Evolutionary conservation across 2,113 vertebrate genomes (phyloP).

Genomic region (Terrapene triunguis): DNA sequence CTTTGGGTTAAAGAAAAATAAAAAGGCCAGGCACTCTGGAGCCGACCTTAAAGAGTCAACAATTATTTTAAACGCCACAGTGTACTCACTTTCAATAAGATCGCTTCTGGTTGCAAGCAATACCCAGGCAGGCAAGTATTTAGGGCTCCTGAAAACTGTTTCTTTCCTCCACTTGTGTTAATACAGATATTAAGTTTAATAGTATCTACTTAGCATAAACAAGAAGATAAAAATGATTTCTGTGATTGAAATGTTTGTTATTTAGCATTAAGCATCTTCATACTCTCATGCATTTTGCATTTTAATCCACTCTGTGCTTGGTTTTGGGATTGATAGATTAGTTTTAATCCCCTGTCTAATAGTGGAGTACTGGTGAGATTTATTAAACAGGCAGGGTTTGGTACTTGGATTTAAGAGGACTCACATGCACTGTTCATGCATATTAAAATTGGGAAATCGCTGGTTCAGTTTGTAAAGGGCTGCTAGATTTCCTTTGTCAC

Average conservation of each 20-base stretch:
- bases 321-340: slow-evolving; percentile 88
- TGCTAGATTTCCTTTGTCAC: slow-evolving; percentile 75
- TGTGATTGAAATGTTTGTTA: slow-evolving; percentile 88
- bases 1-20: slow-evolving; percentile 65
- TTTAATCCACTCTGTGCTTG: slow-evolving; percentile 87
- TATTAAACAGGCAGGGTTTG: slow-evolving; percentile 85
- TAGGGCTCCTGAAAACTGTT: slow-evolving; percentile 76
- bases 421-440: slow-evolving; percentile 81
- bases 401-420: slow-evolving; percentile 85
- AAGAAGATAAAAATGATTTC: slow-evolving; percentile 88
- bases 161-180: slow-evolving; percentile 79
- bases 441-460: slow-evolving; percentile 81
- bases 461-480: slow-evolving; percentile 77
- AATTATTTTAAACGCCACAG: slow-evolving; percentile 44
- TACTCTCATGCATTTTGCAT: slow-evolving; percentile 82
- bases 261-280: slow-evolving; percentile 86
- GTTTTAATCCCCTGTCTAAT: slow-evolving; percentile 89
- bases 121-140: slow-evolving; percentile 66
- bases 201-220: slow-evolving; percentile 87
- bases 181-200: slow-evolving; percentile 86
- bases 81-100: slow-evolving; percentile 16
- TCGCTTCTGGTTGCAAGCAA: slow-evolving; percentile 39
- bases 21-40: slow-evolving; percentile 64
- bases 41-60: slow-evolving; percentile 68
- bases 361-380: slow-evolving; percentile 86